Percentiles rank a stretch among this genome's conserved stretches.
Evolutionary conservation across 2,797 vertebrate species (phyloP).

Genomic region (Lacerta viridis): DNA sequence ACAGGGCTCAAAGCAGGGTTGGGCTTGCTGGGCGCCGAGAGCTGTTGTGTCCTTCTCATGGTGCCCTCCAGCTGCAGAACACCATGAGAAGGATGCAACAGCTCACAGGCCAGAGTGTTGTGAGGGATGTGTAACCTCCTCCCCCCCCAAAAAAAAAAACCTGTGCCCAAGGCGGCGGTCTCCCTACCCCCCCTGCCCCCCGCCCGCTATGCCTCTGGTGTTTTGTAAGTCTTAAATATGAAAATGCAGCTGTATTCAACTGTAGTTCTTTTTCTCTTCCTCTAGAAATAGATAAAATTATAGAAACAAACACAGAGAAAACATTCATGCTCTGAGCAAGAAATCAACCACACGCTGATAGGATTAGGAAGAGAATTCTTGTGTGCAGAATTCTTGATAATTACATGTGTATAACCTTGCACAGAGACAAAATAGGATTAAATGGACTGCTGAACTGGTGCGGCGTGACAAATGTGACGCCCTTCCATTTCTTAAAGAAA

Average conservation of each 20-base stretch:
- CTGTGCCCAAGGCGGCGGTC: too few species aligned
- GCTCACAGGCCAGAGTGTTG: too few species aligned
- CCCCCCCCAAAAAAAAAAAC: too few species aligned
- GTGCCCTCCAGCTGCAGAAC: too few species aligned
- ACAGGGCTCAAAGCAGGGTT: too few species aligned
- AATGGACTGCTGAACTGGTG: constrained; percentile 2
- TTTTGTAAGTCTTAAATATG: not conserved
- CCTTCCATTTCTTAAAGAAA: not conserved
- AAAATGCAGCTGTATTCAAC: not conserved
- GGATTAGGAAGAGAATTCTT: constrained; percentile 9
- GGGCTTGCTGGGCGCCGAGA: too few species aligned
- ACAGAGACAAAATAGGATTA: not conserved
- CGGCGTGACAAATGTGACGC: not conserved
- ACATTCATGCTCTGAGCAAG: not conserved
- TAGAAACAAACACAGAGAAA: constrained; percentile 8
- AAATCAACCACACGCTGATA: not conserved
- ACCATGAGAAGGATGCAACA: too few species aligned
- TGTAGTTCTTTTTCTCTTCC: not conserved
- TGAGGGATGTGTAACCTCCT: too few species aligned
- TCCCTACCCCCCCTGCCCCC: too few species aligned
- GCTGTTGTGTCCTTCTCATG: too few species aligned
- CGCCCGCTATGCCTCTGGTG: too few species aligned
- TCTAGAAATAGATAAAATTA: not conserved
- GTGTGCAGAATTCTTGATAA: not conserved
- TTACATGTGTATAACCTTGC: constrained; percentile 2